Conservation (phyloP, 2,113 vertebrate genomes). For the Narcine bancroftii region DNA sequence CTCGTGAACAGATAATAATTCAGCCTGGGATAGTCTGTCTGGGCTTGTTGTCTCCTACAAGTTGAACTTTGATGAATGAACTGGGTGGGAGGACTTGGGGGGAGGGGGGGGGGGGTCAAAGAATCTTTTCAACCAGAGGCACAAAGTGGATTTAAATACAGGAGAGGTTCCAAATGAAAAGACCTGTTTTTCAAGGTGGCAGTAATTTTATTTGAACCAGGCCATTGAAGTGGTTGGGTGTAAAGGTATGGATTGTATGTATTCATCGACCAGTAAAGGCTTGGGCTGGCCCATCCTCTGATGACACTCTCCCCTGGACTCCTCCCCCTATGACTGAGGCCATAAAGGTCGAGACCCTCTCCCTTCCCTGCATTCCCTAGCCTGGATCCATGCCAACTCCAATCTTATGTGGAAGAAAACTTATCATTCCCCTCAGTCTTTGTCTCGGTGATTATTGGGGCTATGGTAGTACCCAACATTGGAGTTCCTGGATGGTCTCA, state of each 20-base stretch:
- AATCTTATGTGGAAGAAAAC: too few species aligned
- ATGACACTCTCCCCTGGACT: too few species aligned
- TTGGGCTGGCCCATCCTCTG: too few species aligned
- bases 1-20: conserved; percentile 24
- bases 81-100: neutral
- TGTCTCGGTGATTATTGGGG: too few species aligned
- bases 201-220: neutral
- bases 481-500: neutral
- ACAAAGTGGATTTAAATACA: neutral
- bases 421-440: too few species aligned
- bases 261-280: too few species aligned
- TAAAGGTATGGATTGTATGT: too few species aligned
- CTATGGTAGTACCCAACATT: too few species aligned
- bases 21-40: neutral
- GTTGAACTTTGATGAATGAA: neutral
- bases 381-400: too few species aligned
- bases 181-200: neutral
- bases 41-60: neutral
- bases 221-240: neutral
- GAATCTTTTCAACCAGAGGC: neutral
- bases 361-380: too few species aligned
- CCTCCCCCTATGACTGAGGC: too few species aligned
- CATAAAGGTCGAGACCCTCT: too few species aligned
- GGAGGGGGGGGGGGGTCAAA: neutral
- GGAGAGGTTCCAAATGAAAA: conserved; percentile 17